Conservation (phyloP, 1,140 invertebrate species). For the Littorina saxatilis region DNA sequence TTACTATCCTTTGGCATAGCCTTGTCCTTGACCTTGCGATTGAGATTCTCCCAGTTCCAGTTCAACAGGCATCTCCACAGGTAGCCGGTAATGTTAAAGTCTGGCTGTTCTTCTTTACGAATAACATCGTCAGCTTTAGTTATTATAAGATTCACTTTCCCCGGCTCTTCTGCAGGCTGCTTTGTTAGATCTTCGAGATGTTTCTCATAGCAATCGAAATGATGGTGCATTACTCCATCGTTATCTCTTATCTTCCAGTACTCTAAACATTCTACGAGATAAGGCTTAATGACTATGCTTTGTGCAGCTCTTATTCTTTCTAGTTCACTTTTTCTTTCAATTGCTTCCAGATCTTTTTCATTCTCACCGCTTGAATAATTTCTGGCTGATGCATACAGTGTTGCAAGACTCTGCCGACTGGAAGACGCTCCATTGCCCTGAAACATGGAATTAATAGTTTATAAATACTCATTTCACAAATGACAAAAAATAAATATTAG, state of each 20-base stretch:
- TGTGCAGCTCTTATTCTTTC: too few relatives aligned
- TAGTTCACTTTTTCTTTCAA: too few relatives aligned
- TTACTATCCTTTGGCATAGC: too few relatives aligned
- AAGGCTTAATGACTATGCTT: neutral
- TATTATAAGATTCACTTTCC: neutral
- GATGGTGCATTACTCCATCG: too few relatives aligned
- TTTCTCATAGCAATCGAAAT: too few relatives aligned
- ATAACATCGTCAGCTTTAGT: neutral
- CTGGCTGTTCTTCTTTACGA: neutral
- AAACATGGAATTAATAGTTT: too few relatives aligned
- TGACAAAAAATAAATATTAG: too few relatives aligned
- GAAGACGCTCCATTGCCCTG: slow-evolving; percentile 6
- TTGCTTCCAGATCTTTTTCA: too few relatives aligned
- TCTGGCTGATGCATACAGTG: slow-evolving; percentile 37
- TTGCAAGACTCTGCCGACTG: slow-evolving; percentile 21
- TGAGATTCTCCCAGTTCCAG: slow-evolving; percentile 5
- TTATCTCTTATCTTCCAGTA: neutral
- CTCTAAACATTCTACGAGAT: neutral
- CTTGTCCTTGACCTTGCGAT: too few relatives aligned
- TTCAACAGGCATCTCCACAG: neutral
- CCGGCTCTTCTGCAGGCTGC: too few relatives aligned
- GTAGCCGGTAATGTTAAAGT: neutral
- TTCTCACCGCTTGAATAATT: slow-evolving; percentile 45
- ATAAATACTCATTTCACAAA: too few relatives aligned
- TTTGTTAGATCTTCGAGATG: too few relatives aligned